Base-by-base conservation (phyloP, 2,113 vertebrate species). In the Uria lomvia region DNA sequence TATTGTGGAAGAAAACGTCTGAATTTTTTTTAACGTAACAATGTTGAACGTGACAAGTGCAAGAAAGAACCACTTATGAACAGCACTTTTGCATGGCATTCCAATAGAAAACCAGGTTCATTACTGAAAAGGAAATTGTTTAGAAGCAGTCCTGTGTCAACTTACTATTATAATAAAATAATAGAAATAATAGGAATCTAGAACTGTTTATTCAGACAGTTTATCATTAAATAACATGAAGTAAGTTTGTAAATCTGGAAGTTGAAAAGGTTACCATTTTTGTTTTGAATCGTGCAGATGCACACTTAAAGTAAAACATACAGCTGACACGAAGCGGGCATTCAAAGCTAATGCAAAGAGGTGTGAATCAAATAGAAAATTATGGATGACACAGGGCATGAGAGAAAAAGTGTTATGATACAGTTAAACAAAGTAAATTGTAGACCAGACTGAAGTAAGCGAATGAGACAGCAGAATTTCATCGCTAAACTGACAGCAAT, bases 381-480 rank as follows among this genome's bases (percentile, higher is more conserved):
- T 5, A 27, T 0, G 24, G 65, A 32, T 40, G 34, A 68, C 20
- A 27, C 1, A 18, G n/a, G 30, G 16, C 1, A 3, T 1, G 12
- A 53, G 32, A 50, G 32, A 67, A 52, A 36, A 86, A 91, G 19
- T 11, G 18, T 2, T n/a, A 27, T 2, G 24, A 50, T 62, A 20
- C 22, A 47, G 36, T 43, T n/a, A 38, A 68, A 76, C 5, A 42
- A n/a, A 73, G 34, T 9, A 42, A 81, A 15, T 12, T 49, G 21
- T 15, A 42, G 38, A 67, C 29, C 3, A 12, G 29, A 17, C 0
- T n/a, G 52, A 34, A 91, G 8, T 10, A 43, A 59, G 19, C 30
- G 45, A 82, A 30, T 15, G 58, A 75, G 56, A 67, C 40, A 43
- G 67, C 30, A 73, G 62, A 74, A 88, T 47, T 42, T 55, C 32